A percentile compares a stretch with the other conserved stretches of the same genome.
These are phyloP conservation scores for Drosophila nigromelanica DNA, from an alignment of 1,140 invertebrate species.

Conservation along the genomic window DNA sequence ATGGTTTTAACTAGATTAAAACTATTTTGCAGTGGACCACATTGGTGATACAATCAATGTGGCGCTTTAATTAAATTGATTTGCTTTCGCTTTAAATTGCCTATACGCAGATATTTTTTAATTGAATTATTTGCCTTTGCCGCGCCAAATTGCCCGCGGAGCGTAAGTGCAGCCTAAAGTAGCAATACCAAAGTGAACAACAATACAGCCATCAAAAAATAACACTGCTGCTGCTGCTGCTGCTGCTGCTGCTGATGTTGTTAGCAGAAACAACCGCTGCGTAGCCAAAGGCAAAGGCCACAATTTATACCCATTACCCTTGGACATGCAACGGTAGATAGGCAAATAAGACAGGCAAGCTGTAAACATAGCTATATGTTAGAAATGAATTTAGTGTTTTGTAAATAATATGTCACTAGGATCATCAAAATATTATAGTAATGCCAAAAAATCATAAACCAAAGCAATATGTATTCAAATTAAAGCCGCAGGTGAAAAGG, in stretches of 20 bases:
- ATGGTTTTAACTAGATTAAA: slow-evolving; percentile 51
- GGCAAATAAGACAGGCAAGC: neutral
- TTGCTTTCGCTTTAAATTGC: slow-evolving; percentile 69
- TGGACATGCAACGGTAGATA: neutral
- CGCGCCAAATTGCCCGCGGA: slow-evolving; percentile 37
- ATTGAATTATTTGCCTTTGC: slow-evolving; percentile 68
- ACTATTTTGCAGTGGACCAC: slow-evolving; percentile 10
- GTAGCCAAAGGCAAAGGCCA: slow-evolving; percentile 5
- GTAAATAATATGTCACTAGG: too few species aligned
- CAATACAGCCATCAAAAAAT: slow-evolving; percentile 49
- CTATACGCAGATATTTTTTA: slow-evolving; percentile 54
- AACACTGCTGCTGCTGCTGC: slow-evolving; percentile 1
- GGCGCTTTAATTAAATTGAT: slow-evolving; percentile 69
- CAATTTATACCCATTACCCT: slow-evolving; percentile 7
- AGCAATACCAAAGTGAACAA: slow-evolving; percentile 21
- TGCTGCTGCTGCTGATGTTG: too few species aligned
- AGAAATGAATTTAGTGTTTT: neutral
- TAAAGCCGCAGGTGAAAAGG: too few species aligned
- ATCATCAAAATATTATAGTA: too few species aligned
- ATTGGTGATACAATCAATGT: slow-evolving; percentile 46
- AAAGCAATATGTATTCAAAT: too few species aligned
- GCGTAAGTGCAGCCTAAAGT: neutral
- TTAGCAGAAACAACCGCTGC: slow-evolving; percentile 3
- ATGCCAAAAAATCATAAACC: too few species aligned
- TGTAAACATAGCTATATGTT: neutral